These are phyloP conservation scores for Odocoileus hemionus DNA, from an alignment of 2,113 vertebrate genomes.

Conservation along the genomic window DNA sequence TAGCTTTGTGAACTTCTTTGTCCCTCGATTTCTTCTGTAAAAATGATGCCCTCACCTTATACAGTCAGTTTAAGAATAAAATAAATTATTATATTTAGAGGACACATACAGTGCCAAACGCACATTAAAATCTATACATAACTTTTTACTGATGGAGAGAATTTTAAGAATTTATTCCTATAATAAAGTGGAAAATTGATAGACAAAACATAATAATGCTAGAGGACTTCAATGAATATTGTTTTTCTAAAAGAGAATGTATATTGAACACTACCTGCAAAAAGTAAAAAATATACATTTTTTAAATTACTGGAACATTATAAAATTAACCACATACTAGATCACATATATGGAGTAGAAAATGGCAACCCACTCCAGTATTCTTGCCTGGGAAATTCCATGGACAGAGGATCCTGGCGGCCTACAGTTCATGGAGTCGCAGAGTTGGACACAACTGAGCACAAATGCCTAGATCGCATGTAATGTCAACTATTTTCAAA, in stretches of 20 bases:
- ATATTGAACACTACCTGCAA: not conserved
- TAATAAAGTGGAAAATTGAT: not conserved
- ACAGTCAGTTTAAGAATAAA: not conserved
- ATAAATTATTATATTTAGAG: not conserved
- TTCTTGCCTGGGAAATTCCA: not conserved
- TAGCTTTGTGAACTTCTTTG: not conserved
- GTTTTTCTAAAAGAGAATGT: not conserved
- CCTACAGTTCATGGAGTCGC: not conserved
- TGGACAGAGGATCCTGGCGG: not conserved
- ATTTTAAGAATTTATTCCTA: not conserved
- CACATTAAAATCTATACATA: not conserved
- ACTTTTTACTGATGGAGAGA: not conserved
- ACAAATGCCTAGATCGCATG: not conserved
- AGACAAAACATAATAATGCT: not conserved
- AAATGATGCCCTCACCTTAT: not conserved
- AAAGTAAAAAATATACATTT: not conserved
- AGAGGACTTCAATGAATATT: not conserved
- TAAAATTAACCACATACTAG: not conserved
- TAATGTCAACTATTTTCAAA: not conserved
- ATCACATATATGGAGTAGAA: not conserved
- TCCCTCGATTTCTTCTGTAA: not conserved
- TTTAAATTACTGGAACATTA: not conserved
- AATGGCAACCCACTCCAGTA: not conserved
- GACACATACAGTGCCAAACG: not conserved
- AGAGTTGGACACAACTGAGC: not conserved